These are phyloP conservation scores for Cryptoblepharus egeriae DNA, from an alignment of 2,797 vertebrate species.

Conservation along the genomic window DNA sequence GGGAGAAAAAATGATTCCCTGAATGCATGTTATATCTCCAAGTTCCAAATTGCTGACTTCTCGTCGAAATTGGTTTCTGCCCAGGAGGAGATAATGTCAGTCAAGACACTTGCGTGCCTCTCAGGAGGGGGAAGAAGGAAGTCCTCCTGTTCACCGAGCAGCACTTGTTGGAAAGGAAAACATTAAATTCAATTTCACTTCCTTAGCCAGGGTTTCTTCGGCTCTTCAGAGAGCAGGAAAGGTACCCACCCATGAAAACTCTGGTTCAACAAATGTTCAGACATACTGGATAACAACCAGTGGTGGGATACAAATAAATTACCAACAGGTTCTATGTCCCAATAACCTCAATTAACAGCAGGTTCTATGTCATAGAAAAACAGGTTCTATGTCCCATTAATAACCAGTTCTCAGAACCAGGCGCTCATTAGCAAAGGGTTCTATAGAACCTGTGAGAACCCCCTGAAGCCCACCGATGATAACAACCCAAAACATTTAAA, in stretches of 20 bases:
- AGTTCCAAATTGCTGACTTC: constrained; percentile 79
- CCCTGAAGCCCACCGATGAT: too few species aligned
- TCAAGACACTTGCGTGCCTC: constrained; percentile 61
- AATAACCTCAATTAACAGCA: too few species aligned
- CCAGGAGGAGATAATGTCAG: constrained; percentile 78
- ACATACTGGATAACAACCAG: constrained; percentile 9
- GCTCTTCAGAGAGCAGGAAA: constrained; percentile 16
- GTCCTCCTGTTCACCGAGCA: constrained; percentile 45
- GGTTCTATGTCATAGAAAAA: too few species aligned
- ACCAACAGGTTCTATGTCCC: too few species aligned
- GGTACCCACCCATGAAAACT: not conserved
- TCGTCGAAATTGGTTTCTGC: constrained; percentile 83
- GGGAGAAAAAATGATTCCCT: constrained; percentile 74
- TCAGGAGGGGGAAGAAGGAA: constrained; percentile 2
- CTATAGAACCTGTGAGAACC: too few species aligned
- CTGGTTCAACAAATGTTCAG: constrained; percentile 17
- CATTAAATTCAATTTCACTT: constrained; percentile 31
- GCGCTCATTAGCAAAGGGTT: too few species aligned
- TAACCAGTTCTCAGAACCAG: too few species aligned
- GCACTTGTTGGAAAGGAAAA: constrained; percentile 5
- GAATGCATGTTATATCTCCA: constrained; percentile 73
- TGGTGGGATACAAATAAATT: too few species aligned
- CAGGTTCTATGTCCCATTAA: too few species aligned
- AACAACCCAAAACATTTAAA: too few species aligned
- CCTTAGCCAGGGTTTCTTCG: constrained; percentile 18